Percentiles rank a stretch among this genome's conserved stretches.
Evolutionary conservation across 2,113 vertebrate genomes (phyloP).

Genomic region (Cyanocitta stelleri): DNA sequence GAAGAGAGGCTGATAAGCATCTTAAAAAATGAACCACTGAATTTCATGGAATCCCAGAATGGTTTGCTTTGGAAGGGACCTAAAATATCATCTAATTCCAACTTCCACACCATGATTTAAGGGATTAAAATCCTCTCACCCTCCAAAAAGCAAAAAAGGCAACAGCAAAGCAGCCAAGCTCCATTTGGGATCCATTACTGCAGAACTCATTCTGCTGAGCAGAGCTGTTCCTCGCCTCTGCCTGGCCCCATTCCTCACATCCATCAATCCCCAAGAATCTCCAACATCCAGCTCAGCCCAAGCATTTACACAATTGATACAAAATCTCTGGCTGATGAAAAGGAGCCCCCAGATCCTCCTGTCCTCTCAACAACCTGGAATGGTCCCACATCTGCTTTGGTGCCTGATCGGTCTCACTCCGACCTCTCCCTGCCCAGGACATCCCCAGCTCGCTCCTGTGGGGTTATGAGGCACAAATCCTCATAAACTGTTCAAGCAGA

Average conservation of each 20-base stretch:
- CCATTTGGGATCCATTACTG: not conserved
- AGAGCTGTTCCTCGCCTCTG: not conserved
- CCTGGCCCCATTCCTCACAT: not conserved
- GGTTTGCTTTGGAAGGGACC: not conserved
- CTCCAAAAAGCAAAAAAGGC: not conserved
- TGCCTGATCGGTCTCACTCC: not conserved
- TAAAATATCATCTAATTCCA: not conserved
- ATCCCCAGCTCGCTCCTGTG: fast-evolving
- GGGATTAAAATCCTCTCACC: not conserved
- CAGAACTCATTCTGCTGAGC: not conserved
- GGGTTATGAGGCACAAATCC: not conserved
- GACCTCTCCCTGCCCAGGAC: fast-evolving
- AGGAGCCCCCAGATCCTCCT: not conserved
- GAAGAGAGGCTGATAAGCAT: not conserved
- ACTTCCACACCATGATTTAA: not conserved
- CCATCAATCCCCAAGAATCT: not conserved
- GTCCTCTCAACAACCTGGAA: not conserved
- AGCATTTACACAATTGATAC: not conserved
- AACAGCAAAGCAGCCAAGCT: not conserved
- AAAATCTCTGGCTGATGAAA: not conserved
- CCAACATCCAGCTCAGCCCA: not conserved
- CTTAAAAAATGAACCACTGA: not conserved
- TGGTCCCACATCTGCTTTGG: not conserved
- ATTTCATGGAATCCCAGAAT: not conserved
- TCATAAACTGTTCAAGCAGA: not conserved